Evolutionary conservation across 1,140 invertebrate species (phyloP), one percentile per base, ranked within the genome.

Genomic region (Gyrodactylus bullatarudis): DNA sequence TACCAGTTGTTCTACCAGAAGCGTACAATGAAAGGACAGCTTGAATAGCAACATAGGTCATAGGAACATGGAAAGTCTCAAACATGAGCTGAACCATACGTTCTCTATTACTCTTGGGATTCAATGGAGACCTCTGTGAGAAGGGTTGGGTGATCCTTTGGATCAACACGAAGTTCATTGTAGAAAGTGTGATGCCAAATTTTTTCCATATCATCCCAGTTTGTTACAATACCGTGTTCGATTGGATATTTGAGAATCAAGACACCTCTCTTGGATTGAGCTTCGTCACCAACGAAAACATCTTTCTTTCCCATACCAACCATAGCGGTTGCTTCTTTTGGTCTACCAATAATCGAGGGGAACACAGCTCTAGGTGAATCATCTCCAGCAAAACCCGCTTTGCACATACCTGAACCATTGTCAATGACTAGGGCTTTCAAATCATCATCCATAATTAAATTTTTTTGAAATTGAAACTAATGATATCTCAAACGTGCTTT

Each of bases 21-120:
- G 77, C 77, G 71, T 78, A 78, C 70, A 78, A 69, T 26, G 77
- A 78, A 26, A 78, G 73, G 8, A 79, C 79, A 73, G 79, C 79
- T 76, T 80, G 79, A 77, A 80, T 80, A 76, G 79, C 79, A 26
- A 80, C 79, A 76, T 82, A 83, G 79, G 82, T 81, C 73, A 80
- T 81, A 16, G 81, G 80, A 73, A 79, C 78, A 77, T 81, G 80
- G 78, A 82, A 82, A 76, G 88, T 91, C 80, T 91, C 89, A 79
- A 91, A 91, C 88, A 91, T 91, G 80, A 91, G 91, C 80, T 69
- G 68, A 69, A 23, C 23, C 68, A 69, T 69, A 2, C 21, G 2
- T 23, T 69, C 68, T 8, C 34, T 8, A n/a, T n/a, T n/a, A 54
- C n/a, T n/a, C n/a, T 54, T 54, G 8, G 34, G 8, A 54, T 54